Conservation (phyloP, 2,113 vertebrate genomes). For the Athene noctua region DNA sequence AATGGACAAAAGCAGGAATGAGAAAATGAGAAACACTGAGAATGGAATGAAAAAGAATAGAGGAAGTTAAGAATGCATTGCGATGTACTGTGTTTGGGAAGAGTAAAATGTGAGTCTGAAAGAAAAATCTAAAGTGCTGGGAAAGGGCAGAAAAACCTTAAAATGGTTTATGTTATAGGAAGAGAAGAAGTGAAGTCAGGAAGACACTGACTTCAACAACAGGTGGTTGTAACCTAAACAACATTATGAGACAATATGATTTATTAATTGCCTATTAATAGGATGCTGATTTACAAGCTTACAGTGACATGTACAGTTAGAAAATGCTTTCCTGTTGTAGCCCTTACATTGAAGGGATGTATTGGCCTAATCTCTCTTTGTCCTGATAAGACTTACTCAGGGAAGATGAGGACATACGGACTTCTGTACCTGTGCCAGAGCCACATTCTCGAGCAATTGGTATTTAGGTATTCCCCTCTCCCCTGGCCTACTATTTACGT, state of each 20-base stretch:
- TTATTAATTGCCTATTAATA: neutral
- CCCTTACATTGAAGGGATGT: neutral
- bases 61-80: neutral
- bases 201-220: neutral
- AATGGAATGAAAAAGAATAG: neutral
- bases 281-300: neutral
- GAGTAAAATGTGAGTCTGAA: neutral
- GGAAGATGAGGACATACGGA: neutral
- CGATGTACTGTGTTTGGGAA: neutral
- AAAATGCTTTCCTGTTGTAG: neutral
- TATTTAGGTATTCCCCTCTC: neutral
- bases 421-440: neutral
- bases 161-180: neutral
- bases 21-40: neutral
- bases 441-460: accelerated
- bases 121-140: neutral
- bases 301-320: neutral
- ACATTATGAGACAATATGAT: neutral
- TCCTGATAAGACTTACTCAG: neutral
- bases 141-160: neutral
- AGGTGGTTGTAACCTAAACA: neutral
- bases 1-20: neutral
- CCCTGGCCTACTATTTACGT: neutral
- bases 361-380: neutral
- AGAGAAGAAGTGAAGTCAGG: neutral